Percentiles rank a stretch among this genome's conserved stretches.
Conservation (phyloP, 1,140 invertebrate genomes). For the Ceratina japonica region DNA sequence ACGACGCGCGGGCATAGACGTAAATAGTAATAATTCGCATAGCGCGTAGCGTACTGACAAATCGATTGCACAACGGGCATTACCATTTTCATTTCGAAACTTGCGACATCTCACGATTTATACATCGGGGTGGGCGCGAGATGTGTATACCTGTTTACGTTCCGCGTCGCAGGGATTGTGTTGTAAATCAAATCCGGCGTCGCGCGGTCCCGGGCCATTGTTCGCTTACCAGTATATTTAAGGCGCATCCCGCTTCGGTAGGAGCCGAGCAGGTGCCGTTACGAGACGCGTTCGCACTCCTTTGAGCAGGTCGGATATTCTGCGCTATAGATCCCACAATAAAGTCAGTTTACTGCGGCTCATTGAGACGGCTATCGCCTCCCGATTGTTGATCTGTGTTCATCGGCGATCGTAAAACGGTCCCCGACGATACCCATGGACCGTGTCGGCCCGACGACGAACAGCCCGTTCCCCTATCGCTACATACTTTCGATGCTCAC, state of each 20-base stretch:
- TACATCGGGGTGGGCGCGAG: constrained; percentile 34
- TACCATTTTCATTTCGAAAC: constrained; percentile 56
- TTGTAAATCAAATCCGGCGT: constrained; percentile 61
- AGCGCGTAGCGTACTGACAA: background rate
- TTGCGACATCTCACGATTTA: constrained; percentile 59
- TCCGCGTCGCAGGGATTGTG: constrained; percentile 26
- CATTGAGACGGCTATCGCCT: constrained; percentile 62
- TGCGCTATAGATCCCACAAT: constrained; percentile 40
- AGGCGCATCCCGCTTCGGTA: background rate
- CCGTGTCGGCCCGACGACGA: background rate
- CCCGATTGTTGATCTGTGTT: constrained; percentile 67
- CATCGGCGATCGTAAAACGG: constrained; percentile 65
- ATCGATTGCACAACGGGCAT: constrained; percentile 48
- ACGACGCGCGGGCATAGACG: background rate
- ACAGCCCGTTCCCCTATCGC: too few relatives aligned
- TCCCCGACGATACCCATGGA: constrained; percentile 16
- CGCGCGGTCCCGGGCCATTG: constrained; percentile 46
- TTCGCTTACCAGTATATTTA: constrained; percentile 41
- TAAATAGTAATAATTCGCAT: background rate
- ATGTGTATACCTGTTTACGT: constrained; percentile 56
- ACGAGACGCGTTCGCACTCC: constrained; percentile 51
- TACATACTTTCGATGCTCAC: too few relatives aligned
- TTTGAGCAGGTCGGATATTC: constrained; percentile 31
- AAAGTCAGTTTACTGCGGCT: constrained; percentile 62
- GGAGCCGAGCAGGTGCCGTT: constrained; percentile 55